Base-by-base conservation (phyloP, 1,140 invertebrate species). In the Hylyphantes graminicola region DNA sequence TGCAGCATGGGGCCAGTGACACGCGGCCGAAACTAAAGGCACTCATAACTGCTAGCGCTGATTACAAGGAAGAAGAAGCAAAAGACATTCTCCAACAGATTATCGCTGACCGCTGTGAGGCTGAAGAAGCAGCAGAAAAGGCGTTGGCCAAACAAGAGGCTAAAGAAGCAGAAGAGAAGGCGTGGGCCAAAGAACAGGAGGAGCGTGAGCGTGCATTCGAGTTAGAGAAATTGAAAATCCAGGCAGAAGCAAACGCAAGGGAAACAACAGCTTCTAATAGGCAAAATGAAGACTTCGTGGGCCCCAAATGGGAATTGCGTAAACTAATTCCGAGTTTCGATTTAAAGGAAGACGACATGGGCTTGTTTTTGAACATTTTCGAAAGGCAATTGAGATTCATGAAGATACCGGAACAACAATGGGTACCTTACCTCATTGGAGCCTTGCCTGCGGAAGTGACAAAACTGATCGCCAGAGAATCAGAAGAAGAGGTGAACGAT, bases 311-410 rank as follows among this genome's bases (percentile, higher is more conserved):
- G 13, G 64, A 79, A 35, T 19, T 79, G 0, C 54, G 57, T 35
- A 79, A 79, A 13, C 11, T 57, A 8, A n/a, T 79, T 12, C 63
- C 76, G 2, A 55, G 9, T 11, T 79, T 79, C n/a, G 68, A 79
- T 15, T 7, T 11, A 15, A 50, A 79, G 67, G 55, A 67, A 55
- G 64, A 80, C 15, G 76, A 67, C 51, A 78, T 67, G 8, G 19
- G 0, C 5, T 50, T 78, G 0, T 78, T 78, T 17, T 17, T 78
- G 0, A 57, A n/a, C n/a, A 21, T 70, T 0, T 68, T 80, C 50
- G 64, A 59, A 15, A 48, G 53, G 19, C 51, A 68, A 53, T 15
- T 70, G 11, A 70, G 50, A 19, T 51, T 50, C 48, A 12, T 59
- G 48, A 80, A 70, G 19, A 15, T 78, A 19, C 65, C 64, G 57